phyloP scores from a whole-genome alignment of 1,140 invertebrate species.

The Macrosteles quadrilineatus region DNA sequence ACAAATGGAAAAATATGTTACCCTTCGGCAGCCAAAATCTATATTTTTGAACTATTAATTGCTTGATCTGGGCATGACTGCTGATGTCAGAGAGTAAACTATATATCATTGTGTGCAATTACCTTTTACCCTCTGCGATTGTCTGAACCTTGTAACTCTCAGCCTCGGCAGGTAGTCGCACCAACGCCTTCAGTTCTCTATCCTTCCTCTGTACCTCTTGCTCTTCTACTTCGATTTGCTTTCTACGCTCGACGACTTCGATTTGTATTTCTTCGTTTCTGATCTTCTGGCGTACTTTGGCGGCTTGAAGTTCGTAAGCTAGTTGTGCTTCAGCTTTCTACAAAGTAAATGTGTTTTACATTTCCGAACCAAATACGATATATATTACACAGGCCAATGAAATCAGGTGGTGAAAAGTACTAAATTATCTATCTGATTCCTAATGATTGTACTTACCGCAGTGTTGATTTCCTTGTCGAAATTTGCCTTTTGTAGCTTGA shows the following conservation, averaged over 20 bases:
- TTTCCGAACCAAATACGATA: too few species aligned
- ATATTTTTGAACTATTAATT: too few species aligned
- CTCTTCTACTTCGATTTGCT: constrained; percentile 93
- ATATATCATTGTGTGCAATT: too few species aligned
- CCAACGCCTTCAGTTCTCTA: constrained; percentile 86
- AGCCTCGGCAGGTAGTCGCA: constrained; percentile 90
- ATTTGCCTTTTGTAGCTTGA: constrained; percentile 91
- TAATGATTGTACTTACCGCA: constrained; percentile 52
- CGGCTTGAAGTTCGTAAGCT: constrained; percentile 94
- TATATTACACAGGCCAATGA: too few species aligned
- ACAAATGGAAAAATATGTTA: too few species aligned
- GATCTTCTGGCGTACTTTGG: constrained; percentile 93
- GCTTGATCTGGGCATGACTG: too few species aligned
- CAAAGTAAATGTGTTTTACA: too few species aligned
- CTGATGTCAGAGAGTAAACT: too few species aligned
- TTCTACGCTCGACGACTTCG: constrained; percentile 89
- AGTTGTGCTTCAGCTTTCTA: constrained; percentile 94
- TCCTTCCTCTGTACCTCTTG: constrained; percentile 93
- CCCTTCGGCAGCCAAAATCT: too few species aligned
- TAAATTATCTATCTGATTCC: too few species aligned
- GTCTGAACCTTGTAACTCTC: constrained; percentile 89
- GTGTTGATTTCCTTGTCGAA: constrained; percentile 98
- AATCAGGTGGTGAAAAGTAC: too few species aligned
- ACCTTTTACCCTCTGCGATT: constrained; percentile 88
- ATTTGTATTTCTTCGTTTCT: constrained; percentile 97